Percentiles rank a stretch among this genome's conserved stretches.
These are phyloP conservation scores for Isoperla grammatica DNA, from an alignment of 2,888 invertebrate species.

Conservation along the genomic window DNA sequence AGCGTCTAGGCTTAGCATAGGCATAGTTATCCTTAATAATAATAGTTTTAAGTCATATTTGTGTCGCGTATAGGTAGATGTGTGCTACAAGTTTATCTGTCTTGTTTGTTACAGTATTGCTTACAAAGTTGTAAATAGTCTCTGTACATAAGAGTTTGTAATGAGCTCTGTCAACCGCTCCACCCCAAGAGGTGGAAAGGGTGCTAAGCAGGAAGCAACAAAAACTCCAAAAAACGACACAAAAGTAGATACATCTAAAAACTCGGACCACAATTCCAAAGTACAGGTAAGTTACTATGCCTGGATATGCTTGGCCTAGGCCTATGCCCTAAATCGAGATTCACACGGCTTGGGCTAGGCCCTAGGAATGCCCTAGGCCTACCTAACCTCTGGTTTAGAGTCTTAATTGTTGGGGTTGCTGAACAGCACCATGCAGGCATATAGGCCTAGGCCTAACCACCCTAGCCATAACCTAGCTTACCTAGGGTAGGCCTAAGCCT, in stretches of 20 bases:
- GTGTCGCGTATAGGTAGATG: too few species aligned
- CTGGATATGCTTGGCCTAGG: too few species aligned
- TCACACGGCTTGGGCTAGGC: background rate
- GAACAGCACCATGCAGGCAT: too few species aligned
- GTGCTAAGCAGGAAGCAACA: conserved; percentile 38
- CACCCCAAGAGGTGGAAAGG: conserved; percentile 58
- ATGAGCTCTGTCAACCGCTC: conserved; percentile 66
- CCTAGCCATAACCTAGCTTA: too few species aligned
- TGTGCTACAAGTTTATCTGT: too few species aligned
- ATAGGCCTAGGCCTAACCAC: too few species aligned
- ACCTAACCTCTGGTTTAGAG: too few species aligned
- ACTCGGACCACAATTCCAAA: conserved; percentile 51
- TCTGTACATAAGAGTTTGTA: conserved; percentile 66
- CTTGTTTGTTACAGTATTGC: conserved; percentile 49
- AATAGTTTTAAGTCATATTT: too few species aligned
- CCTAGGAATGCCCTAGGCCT: background rate
- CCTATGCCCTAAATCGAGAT: background rate
- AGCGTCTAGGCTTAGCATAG: background rate
- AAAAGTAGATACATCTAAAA: conserved; percentile 55
- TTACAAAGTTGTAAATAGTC: conserved; percentile 61
- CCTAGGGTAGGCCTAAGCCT: too few species aligned
- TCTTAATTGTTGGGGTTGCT: too few species aligned
- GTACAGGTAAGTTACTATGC: conserved; percentile 44
- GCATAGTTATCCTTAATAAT: background rate
- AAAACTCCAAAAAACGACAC: conserved; percentile 49